Evolutionary conservation across 1,140 invertebrate species (phyloP).

Genomic region (Drosophila sucinea): DNA sequence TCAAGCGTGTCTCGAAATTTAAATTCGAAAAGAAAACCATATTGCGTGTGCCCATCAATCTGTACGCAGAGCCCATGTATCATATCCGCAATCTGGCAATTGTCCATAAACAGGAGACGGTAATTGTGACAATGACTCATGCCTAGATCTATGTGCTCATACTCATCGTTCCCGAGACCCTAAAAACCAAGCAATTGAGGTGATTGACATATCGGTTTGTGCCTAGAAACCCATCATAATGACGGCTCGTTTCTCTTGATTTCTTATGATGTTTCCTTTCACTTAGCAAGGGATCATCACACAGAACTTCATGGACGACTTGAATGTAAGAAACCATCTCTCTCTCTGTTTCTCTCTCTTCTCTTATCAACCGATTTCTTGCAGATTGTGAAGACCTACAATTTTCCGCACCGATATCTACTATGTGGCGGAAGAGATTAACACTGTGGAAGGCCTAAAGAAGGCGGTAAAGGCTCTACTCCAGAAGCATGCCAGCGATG

Average conservation of each 20-base stretch:
- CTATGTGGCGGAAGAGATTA: constrained; percentile 89
- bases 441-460: constrained; percentile 90
- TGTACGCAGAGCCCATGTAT: constrained; percentile 79
- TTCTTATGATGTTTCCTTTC: background rate
- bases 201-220: constrained; percentile 92
- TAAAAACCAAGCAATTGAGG: constrained; percentile 83
- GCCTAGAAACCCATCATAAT: constrained; percentile 95
- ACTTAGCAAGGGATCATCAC: constrained; percentile 89
- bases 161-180: constrained; percentile 84
- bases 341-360: constrained; percentile 44
- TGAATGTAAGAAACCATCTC: constrained; percentile 84
- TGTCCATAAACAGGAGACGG: constrained; percentile 84
- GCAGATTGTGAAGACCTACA: constrained; percentile 81
- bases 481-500: constrained; percentile 87
- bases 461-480: constrained; percentile 87
- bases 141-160: constrained; percentile 85
- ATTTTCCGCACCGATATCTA: constrained; percentile 88
- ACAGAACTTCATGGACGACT: constrained; percentile 93
- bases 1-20: constrained; percentile 85
- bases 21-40: constrained; percentile 85
- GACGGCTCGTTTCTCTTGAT: constrained; percentile 86
- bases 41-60: constrained; percentile 84
- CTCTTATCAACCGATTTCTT: constrained; percentile 85
- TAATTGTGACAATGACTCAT: constrained; percentile 85
- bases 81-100: constrained; percentile 84